Conservation (phyloP, 2,888 invertebrate species). For the Scaptomyza parva region DNA sequence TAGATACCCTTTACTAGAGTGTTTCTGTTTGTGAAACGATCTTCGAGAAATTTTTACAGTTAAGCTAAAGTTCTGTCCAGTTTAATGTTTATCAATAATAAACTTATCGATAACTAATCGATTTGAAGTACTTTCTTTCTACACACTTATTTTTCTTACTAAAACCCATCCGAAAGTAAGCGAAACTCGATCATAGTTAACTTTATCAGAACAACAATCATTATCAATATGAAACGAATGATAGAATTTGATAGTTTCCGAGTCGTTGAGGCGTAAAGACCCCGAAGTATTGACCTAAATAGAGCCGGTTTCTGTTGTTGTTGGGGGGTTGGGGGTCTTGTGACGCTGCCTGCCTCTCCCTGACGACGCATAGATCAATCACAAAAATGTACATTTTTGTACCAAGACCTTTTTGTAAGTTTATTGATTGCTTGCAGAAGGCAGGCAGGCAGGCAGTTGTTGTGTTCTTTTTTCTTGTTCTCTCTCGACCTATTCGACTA, state of each 20-base stretch:
- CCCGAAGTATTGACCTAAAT: slow-evolving; percentile 59
- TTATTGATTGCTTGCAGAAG: slow-evolving; percentile 40
- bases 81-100: not conserved
- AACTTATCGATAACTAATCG: too few relatives aligned
- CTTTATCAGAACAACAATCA: slow-evolving; percentile 48
- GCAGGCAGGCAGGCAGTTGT: too few relatives aligned
- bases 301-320: slow-evolving; percentile 5
- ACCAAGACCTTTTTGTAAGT: slow-evolving; percentile 36
- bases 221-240: slow-evolving; percentile 44
- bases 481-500: slow-evolving; percentile 26
- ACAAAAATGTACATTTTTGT: slow-evolving; percentile 26
- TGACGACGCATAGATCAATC: slow-evolving; percentile 66
- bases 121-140: too few relatives aligned
- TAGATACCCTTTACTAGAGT: not conserved
- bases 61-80: too few relatives aligned
- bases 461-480: not conserved
- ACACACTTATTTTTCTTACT: not conserved
- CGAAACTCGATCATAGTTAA: slow-evolving; percentile 1
- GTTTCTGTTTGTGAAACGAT: too few relatives aligned
- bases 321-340: not conserved
- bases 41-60: too few relatives aligned
- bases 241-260: slow-evolving; percentile 8
- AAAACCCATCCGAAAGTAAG: not conserved
- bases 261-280: slow-evolving; percentile 49
- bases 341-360: slow-evolving; percentile 7